Percentiles rank a stretch among this genome's conserved stretches.
phyloP scores from a whole-genome alignment of 1,140 invertebrate genomes.

The Andricus grossulariae region DNA sequence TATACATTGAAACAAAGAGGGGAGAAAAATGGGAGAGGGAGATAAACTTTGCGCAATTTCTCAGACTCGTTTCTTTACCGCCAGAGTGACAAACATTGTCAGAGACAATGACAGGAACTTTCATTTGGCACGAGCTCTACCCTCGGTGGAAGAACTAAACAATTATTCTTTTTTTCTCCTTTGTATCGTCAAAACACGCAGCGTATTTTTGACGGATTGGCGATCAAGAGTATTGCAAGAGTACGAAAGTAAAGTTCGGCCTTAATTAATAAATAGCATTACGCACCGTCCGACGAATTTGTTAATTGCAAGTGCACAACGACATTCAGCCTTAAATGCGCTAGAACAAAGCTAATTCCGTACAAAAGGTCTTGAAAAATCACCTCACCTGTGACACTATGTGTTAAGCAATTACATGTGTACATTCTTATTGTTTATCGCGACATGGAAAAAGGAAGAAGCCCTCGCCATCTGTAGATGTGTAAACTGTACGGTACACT shows the following conservation, averaged over 20 bases:
- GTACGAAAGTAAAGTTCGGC: neutral
- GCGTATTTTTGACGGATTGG: neutral
- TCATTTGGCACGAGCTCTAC: slow-evolving; percentile 51
- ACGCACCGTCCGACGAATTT: slow-evolving; percentile 43
- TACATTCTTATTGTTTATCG: slow-evolving; percentile 54
- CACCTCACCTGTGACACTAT: slow-evolving; percentile 48
- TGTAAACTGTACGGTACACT: slow-evolving; percentile 52
- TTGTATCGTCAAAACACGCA: neutral
- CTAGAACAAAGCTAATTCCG: slow-evolving; percentile 55
- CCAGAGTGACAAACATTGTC: neutral
- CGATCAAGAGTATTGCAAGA: neutral
- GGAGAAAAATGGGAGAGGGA: neutral
- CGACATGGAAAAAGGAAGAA: slow-evolving; percentile 55
- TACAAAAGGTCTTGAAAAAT: slow-evolving; percentile 52
- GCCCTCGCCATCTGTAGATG: slow-evolving; percentile 49
- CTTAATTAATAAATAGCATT: neutral
- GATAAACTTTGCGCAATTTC: neutral
- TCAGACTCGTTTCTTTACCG: neutral
- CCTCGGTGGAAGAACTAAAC: slow-evolving; percentile 50
- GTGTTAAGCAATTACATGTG: slow-evolving; percentile 52
- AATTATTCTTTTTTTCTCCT: slow-evolving; percentile 30
- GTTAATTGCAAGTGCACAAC: slow-evolving; percentile 40
- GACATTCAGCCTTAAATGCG: slow-evolving; percentile 47
- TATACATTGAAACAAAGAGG: slow-evolving; percentile 11
- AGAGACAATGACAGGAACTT: slow-evolving; percentile 27